phyloP scores from a whole-genome alignment of 2,113 vertebrate species.

The Xiphophorus couchianus region DNA sequence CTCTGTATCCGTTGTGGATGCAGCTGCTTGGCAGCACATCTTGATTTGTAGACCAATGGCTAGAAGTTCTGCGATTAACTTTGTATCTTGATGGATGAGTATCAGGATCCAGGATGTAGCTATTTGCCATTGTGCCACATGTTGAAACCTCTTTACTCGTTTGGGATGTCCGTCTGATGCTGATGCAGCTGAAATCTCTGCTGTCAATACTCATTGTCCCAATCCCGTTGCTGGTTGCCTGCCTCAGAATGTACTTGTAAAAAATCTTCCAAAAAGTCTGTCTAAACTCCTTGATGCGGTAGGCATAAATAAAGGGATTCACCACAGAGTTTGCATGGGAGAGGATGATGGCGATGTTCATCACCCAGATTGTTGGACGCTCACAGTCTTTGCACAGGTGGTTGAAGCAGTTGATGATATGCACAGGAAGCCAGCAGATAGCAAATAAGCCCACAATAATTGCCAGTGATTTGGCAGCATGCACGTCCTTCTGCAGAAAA shows the following conservation, averaged over 20 bases:
- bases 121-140: conserved; percentile 76
- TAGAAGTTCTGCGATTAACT: conserved; percentile 30
- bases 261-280: conserved; percentile 91
- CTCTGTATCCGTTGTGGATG: conserved; percentile 74
- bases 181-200: conserved; percentile 37
- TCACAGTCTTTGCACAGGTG: conserved; percentile 83
- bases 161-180: conserved; percentile 58
- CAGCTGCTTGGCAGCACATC: conserved; percentile 50
- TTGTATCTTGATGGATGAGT: conserved; percentile 49
- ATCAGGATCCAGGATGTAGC: conserved; percentile 66
- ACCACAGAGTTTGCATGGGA: conserved; percentile 95
- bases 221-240: conserved; percentile 50
- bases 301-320: conserved; percentile 97
- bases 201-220: conserved; percentile 24
- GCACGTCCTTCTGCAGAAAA: conserved; percentile 91
- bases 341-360: conserved; percentile 92
- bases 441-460: conserved; percentile 96
- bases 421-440: conserved; percentile 93
- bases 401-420: conserved; percentile 92
- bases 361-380: conserved; percentile 84
- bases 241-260: conserved; percentile 81
- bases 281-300: conserved; percentile 92
- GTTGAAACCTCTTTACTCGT: conserved; percentile 72
- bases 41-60: conserved; percentile 35
- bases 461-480: conserved; percentile 92